Conservation (phyloP, 2,888 invertebrate genomes). For the Melanophora roralis region DNA sequence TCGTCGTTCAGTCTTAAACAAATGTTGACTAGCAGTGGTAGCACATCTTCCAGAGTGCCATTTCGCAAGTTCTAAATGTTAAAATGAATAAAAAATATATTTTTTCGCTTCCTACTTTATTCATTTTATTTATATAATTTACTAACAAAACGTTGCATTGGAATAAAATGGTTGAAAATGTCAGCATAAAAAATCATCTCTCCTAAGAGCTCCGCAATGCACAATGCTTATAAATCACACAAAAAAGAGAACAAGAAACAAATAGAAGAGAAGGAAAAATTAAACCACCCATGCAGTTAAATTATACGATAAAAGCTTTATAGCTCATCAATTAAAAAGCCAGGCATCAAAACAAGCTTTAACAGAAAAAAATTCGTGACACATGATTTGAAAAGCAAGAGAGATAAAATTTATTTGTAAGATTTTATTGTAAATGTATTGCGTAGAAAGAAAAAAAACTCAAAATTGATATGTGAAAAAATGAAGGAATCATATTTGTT, state of each 20-base stretch:
- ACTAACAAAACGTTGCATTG: constrained; percentile 13
- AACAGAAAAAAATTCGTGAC: constrained; percentile 6
- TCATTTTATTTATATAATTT: constrained; percentile 35
- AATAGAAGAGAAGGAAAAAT: background rate
- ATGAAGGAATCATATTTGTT: constrained; percentile 17
- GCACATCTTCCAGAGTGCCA: constrained; percentile 59
- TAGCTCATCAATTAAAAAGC: constrained; percentile 2
- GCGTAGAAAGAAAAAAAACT: constrained; percentile 21
- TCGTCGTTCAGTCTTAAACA: constrained; percentile 82
- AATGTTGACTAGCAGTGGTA: constrained; percentile 78
- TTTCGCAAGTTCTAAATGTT: constrained; percentile 70
- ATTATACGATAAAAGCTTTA: background rate
- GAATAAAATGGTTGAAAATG: constrained; percentile 22
- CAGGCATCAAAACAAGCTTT: constrained; percentile 15
- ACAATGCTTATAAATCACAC: constrained; percentile 18
- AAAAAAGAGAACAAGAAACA: background rate
- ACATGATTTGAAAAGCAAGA: background rate
- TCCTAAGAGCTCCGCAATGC: constrained; percentile 34
- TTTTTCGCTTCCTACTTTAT: constrained; percentile 14
- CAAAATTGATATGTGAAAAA: constrained; percentile 14
- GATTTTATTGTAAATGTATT: constrained; percentile 36
- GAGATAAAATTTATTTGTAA: constrained; percentile 13
- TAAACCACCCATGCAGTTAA: background rate
- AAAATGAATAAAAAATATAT: constrained; percentile 12
- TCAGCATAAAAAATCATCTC: constrained; percentile 18